Conservation (phyloP, 2,888 invertebrate genomes). For the Cancer borealis region DNA sequence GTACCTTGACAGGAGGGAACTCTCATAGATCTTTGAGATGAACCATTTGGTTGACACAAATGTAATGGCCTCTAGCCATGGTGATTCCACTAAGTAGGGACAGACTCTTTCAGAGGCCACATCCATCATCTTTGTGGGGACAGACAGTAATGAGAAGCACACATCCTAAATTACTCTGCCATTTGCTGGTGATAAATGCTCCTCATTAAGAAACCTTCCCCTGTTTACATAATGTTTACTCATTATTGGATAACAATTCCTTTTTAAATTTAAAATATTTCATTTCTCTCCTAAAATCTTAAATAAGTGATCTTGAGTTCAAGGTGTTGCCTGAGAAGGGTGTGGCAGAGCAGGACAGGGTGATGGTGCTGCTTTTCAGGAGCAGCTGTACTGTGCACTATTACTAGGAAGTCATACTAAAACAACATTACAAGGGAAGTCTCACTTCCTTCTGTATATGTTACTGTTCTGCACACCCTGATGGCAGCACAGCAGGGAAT, state of each 20-base stretch:
- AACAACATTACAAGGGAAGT: not conserved
- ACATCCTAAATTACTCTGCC: conserved; percentile 28
- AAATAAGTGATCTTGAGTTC: not conserved
- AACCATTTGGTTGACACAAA: not conserved
- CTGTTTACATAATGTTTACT: not conserved
- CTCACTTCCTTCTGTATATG: not conserved
- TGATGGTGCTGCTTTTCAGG: not conserved
- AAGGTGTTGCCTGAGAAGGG: not conserved
- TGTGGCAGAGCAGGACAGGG: not conserved
- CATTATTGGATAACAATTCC: not conserved
- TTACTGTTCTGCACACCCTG: not conserved
- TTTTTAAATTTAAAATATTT: not conserved
- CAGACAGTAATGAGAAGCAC: conserved; percentile 35
- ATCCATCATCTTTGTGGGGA: not conserved
- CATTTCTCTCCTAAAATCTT: not conserved
- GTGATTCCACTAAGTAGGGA: not conserved
- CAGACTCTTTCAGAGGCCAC: not conserved
- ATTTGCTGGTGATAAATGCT: conserved; percentile 23
- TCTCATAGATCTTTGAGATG: not conserved
- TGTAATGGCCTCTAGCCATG: not conserved
- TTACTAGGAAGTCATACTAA: not conserved
- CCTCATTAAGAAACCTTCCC: not conserved
- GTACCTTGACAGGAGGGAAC: not conserved
- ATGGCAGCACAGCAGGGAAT: not conserved
- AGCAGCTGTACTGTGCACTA: not conserved